phyloP scores from a whole-genome alignment of 2,888 invertebrate species.

The Celastrina argiolus region DNA sequence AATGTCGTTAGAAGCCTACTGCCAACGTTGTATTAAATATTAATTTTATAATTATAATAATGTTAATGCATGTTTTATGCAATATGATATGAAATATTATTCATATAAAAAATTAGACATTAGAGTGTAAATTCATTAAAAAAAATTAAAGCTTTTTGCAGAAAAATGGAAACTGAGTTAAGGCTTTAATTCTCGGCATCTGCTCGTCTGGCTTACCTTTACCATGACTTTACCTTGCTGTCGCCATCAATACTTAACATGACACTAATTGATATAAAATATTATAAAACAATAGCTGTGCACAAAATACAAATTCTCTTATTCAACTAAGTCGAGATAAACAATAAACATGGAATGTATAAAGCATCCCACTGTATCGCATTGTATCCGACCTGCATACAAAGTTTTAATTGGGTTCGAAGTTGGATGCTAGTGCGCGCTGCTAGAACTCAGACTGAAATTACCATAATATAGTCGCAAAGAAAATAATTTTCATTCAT shows the following conservation, averaged over 20 bases:
- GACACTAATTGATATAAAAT: not conserved
- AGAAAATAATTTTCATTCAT: constrained; percentile 15
- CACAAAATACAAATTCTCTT: no score
- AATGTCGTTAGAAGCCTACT: not conserved
- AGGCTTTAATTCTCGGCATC: no score
- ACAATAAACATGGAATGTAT: constrained; percentile 6
- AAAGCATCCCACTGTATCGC: constrained; percentile 1
- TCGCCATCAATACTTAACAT: not conserved
- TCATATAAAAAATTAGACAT: no score
- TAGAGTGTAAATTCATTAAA: no score
- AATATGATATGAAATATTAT: no score
- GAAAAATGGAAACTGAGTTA: no score
- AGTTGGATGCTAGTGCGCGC: not conserved
- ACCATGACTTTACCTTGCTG: not conserved
- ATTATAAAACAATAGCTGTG: not conserved
- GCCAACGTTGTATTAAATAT: not conserved
- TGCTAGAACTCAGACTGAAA: not conserved
- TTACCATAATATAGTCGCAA: constrained; percentile 5
- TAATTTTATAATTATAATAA: no score
- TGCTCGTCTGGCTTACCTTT: not conserved
- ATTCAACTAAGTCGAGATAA: constrained; percentile 6
- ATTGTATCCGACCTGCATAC: constrained; percentile 10
- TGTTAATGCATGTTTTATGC: no score
- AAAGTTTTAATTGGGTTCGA: constrained; percentile 14
- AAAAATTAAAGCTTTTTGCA: no score